A percentile compares a stretch with the other conserved stretches of the same genome.
Evolutionary conservation across 2,113 vertebrate genomes (phyloP).

Genomic region (Oncorhynchus nerka): DNA sequence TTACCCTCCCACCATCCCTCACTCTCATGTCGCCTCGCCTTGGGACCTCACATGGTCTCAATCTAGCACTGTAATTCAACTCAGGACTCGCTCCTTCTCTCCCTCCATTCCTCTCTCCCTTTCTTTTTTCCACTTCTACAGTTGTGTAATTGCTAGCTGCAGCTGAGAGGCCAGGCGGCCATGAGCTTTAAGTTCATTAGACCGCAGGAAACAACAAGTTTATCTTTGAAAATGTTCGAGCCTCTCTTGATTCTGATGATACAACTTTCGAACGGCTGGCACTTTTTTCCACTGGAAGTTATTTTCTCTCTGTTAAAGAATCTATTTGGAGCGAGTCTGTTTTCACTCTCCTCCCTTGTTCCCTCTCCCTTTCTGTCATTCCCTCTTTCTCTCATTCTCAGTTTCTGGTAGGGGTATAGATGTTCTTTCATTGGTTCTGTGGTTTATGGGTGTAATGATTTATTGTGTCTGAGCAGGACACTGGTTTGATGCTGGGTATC

Average conservation of each 20-base stretch:
- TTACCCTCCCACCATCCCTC: neutral
- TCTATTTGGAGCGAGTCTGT: conserved; percentile 76
- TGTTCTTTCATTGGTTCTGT: conserved; percentile 66
- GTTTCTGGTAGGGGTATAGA: conserved; percentile 61
- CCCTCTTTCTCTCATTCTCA: conserved; percentile 11
- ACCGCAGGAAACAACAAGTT: conserved; percentile 84
- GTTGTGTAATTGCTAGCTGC: conserved; percentile 76
- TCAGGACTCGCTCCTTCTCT: conserved; percentile 65
- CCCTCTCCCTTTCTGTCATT: neutral
- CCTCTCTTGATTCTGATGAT: conserved; percentile 68
- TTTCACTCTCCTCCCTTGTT: conserved; percentile 42
- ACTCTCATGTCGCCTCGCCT: conserved; percentile 19
- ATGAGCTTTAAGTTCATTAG: conserved; percentile 81
- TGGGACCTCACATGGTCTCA: conserved; percentile 84
- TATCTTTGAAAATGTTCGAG: conserved; percentile 80
- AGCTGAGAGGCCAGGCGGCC: conserved; percentile 63
- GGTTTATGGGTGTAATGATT: conserved; percentile 72
- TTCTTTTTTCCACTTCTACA: conserved; percentile 55
- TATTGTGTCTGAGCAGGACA: conserved; percentile 63
- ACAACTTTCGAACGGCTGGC: conserved; percentile 1
- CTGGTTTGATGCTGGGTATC: conserved; percentile 55
- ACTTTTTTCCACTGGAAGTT: conserved; percentile 62
- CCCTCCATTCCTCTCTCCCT: neutral
- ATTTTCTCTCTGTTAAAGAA: conserved; percentile 72
- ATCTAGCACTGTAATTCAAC: conserved; percentile 82